Evolutionary conservation across 30 jellyfish, hydroid and myxozoan species (phyloP), one percentile per base, ranked within the genome.

Genomic region (Chrysaora quinquecirrha): DNA sequence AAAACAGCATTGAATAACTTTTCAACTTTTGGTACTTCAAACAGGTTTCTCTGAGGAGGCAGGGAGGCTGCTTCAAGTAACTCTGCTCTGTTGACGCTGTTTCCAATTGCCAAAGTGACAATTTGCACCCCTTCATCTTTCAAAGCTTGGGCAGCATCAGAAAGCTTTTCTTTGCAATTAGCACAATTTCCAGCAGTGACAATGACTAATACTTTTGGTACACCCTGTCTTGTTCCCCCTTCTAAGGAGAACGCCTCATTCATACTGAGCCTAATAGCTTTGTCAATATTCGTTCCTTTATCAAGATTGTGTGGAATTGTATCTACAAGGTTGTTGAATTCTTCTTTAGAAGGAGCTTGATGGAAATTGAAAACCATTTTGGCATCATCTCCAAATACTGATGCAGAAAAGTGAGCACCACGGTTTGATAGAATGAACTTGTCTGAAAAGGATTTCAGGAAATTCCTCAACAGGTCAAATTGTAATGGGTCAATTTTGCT

Each of bases 341-440:
- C 84, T 43, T 94, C 95, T 60, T 82, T 90, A n/a, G 88, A 24
- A 1, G 86, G 34, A 4, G 95, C 97, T 35, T 83, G 73, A 22
- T 93, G 90, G 48, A 94, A 80, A 73, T 87, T 73, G 76, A 94
- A 94, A 11, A 82, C 81, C 49, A 62, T 3, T 30, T 56, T 70
- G 43, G 99, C 96, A 33, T 83, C 95, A 72, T 75, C 88, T 16
- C 94, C 96, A 71, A 75, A 94, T 32, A 94, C 97, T 0, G 99
- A 94, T 3, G 95, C 97, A 47, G 99, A 94, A 29, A 94, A 69
- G 68, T 84, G 97, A 24, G 99, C 93, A 24, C 99, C 99, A 19
- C 78, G 69, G 30, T 54, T 52, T 1, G 99, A 94, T 24, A 94
- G 82, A 31, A 87, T 89, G 74, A 94, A 94, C 60, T 86, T 94